Percentiles rank a stretch among this genome's conserved stretches.
phyloP scores from a whole-genome alignment of 1,140 invertebrate genomes.

The Drosophila athabasca region DNA sequence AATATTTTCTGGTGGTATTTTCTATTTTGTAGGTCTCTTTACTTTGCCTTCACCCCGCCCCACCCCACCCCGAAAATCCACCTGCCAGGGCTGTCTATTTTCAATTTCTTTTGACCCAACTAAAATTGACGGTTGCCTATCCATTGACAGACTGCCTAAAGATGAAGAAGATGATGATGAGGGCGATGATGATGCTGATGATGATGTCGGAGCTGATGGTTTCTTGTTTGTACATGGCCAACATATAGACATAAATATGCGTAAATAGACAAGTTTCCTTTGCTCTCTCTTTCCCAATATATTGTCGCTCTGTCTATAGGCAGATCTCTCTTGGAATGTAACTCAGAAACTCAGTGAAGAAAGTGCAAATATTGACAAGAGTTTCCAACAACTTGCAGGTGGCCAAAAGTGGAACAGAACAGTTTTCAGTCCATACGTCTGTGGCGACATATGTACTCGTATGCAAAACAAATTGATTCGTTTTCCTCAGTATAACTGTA shows the following conservation, averaged over 20 bases:
- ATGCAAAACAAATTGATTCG: slow-evolving; percentile 65
- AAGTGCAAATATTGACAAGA: slow-evolving; percentile 73
- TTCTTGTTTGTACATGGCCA: slow-evolving; percentile 70
- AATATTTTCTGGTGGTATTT: slow-evolving; percentile 50
- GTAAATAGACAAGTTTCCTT: slow-evolving; percentile 62
- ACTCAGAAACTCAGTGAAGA: slow-evolving; percentile 43
- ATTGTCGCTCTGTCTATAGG: not conserved
- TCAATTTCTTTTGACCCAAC: slow-evolving; percentile 66
- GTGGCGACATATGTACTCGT: slow-evolving; percentile 29
- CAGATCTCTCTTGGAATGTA: slow-evolving; percentile 29
- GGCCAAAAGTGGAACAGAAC: slow-evolving; percentile 41
- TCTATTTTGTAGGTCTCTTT: slow-evolving; percentile 29
- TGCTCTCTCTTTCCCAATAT: not conserved
- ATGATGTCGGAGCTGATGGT: slow-evolving; percentile 45
- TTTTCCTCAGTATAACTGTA: not conserved
- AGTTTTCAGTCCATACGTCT: not conserved
- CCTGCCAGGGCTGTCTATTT: slow-evolving; percentile 55
- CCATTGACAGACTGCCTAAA: slow-evolving; percentile 67
- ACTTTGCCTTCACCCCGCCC: slow-evolving; percentile 12
- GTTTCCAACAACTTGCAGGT: slow-evolving; percentile 42
- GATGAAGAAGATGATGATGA: slow-evolving; percentile 27
- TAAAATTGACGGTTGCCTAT: slow-evolving; percentile 71
- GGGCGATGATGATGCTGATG: slow-evolving; percentile 18
- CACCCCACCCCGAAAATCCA: slow-evolving; percentile 10
- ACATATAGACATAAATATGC: slow-evolving; percentile 77